A percentile compares a stretch with the other conserved stretches of the same genome.
Conservation (phyloP, 2,113 vertebrate species). For the Platycercus adscitus region DNA sequence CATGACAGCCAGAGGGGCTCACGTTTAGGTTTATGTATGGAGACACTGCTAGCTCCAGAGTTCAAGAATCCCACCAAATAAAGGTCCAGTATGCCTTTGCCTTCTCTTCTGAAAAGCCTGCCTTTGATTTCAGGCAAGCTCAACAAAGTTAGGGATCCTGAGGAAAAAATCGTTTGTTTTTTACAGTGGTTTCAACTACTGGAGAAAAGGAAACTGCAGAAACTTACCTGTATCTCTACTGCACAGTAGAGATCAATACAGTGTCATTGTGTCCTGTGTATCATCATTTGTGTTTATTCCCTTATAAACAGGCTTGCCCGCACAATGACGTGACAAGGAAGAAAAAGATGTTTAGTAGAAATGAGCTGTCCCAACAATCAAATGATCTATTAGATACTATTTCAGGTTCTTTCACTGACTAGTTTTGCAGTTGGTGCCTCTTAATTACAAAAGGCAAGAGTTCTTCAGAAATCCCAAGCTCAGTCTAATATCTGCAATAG, state of each 20-base stretch:
- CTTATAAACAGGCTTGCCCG: neutral
- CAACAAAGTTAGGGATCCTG: rapidly evolving
- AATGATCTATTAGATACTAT: neutral
- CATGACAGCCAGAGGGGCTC: rapidly evolving
- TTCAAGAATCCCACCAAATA: neutral
- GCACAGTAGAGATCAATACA: neutral
- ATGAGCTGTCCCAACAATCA: neutral
- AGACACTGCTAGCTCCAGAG: neutral
- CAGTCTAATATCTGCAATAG: neutral
- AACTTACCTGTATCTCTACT: neutral
- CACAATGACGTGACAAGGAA: neutral
- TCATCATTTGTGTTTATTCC: neutral
- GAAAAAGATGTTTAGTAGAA: neutral
- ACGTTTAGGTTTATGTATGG: neutral
- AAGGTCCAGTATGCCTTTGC: neutral
- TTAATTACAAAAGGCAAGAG: neutral
- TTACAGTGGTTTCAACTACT: neutral
- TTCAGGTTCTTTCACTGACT: neutral
- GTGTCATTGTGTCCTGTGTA: neutral
- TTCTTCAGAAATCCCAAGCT: neutral
- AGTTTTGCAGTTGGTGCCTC: neutral
- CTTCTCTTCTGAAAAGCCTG: neutral
- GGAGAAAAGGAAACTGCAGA: neutral
- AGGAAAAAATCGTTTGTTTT: neutral
- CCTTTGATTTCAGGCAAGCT: neutral